These are phyloP conservation scores for Laticauda laticaudata DNA, from an alignment of 2,113 vertebrate species.

Conservation along the genomic window DNA sequence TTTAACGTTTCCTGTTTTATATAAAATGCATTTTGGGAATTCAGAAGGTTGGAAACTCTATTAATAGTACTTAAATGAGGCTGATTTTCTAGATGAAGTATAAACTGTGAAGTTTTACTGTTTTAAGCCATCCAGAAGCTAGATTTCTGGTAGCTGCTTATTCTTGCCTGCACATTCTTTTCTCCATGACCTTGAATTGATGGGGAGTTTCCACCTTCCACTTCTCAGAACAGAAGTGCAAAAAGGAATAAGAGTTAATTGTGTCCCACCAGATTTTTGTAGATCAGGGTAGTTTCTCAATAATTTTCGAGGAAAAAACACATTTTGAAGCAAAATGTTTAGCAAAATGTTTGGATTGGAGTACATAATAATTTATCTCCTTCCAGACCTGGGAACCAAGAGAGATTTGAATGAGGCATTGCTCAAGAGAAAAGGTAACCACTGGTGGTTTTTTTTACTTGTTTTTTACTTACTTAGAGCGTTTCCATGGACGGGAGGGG, in stretches of 20 bases:
- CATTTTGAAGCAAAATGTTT: not conserved
- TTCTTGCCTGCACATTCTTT: not conserved
- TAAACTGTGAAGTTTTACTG: conserved; percentile 2
- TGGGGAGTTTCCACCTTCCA: not conserved
- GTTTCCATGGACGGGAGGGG: no score
- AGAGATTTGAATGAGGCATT: not conserved
- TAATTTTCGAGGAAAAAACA: not conserved
- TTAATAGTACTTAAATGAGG: not conserved
- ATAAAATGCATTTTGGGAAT: not conserved
- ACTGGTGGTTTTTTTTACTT: not conserved
- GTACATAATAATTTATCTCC: not conserved
- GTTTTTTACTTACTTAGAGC: no score
- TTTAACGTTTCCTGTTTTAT: not conserved
- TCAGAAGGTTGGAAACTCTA: not conserved
- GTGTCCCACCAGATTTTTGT: not conserved
- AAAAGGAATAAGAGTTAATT: not conserved
- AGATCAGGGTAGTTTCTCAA: not conserved
- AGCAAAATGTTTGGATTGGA: not conserved
- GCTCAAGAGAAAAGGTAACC: not conserved
- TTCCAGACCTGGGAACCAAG: not conserved
- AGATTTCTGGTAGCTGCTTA: not conserved
- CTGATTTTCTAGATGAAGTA: conserved; percentile 29
- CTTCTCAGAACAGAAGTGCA: not conserved
- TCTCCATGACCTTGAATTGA: not conserved
- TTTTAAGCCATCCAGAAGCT: not conserved